Base-by-base conservation (phyloP, 2,888 invertebrate species). In the Heliconius ethilla region DNA sequence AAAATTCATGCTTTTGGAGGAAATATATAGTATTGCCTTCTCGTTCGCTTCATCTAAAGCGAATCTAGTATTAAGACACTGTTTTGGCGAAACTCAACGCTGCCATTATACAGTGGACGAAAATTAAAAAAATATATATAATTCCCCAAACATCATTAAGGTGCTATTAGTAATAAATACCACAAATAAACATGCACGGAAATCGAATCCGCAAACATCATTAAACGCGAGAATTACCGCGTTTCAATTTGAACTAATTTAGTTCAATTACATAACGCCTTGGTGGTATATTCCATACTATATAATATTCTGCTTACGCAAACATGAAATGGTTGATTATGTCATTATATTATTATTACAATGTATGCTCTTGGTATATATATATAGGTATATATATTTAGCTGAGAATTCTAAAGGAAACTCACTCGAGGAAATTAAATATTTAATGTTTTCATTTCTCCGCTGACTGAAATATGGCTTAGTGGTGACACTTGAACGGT, bases 291-390 rank as follows among this genome's bases (percentile, higher is more conserved):
- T 70, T 27, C 22, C 33, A 29, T n/a, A 22, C 11, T 29, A 70
- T 55, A 55, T 59, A 72, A 72, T 59, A 72, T 72, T 59, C 33
- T 15, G 55, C 27, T 70, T 70, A 70, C 55, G 33, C n/a, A 72
- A n/a, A 55, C 51, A 13, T 72, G 33, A 59, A 72, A 33, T 59
- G 33, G 18, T 11, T 72, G 59, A 55, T 72, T 33, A 72, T 3
- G n/a, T 3, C 1, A 55, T 70, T 55, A 11, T 27, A 55, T 55
- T 70, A 25, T 40, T 25, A 40, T 27, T 6, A 15, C 27, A 63
- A 27, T 27, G 15, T 27, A 15, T 29, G 62, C 5, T 62, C n/a
- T 1, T 25, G 13, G 11, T 27, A 63, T 13, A 27, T 2, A 6
- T 15, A 13, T n/a, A 7, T 51, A 6, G n/a, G 29, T 33, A 33